Conservation (phyloP, 2,797 vertebrate species). For the Tolypeutes matacus region DNA sequence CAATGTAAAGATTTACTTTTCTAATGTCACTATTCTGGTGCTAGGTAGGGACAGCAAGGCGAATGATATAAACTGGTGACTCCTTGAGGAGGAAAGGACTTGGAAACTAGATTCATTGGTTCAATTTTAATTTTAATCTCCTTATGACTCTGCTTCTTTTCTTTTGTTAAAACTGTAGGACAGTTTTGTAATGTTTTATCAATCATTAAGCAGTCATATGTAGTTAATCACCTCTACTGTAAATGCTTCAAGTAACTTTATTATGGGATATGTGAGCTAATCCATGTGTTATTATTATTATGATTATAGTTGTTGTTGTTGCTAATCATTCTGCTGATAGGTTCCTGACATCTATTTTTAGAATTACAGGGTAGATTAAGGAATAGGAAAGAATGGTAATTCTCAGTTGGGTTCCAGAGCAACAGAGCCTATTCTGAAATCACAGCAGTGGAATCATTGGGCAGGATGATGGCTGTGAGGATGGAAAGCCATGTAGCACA, state of each 20-base stretch:
- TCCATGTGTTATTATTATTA: background rate
- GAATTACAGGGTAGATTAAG: background rate
- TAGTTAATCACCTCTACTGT: background rate
- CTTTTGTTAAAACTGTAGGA: background rate
- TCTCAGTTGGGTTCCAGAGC: background rate
- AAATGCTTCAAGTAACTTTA: background rate
- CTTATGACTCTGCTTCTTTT: constrained; percentile 12
- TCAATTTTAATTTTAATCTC: constrained; percentile 50
- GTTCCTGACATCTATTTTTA: background rate
- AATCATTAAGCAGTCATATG: background rate
- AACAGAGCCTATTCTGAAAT: background rate
- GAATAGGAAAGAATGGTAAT: background rate
- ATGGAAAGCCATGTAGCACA: background rate
- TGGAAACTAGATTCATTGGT: background rate
- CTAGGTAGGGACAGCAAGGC: constrained; percentile 9
- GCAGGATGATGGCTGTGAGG: background rate
- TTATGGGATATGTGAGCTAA: background rate
- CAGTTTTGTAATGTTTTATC: constrained; percentile 36
- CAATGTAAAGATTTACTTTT: background rate
- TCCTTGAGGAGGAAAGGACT: background rate
- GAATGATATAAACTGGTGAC: background rate
- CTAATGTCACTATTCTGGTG: background rate
- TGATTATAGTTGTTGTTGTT: background rate
- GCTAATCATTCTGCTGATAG: background rate
- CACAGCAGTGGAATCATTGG: background rate